A percentile compares a stretch with the other conserved stretches of the same genome.
These are phyloP conservation scores for Halcyon malimbica DNA, from an alignment of 2,113 vertebrate genomes.

Conservation along the genomic window DNA sequence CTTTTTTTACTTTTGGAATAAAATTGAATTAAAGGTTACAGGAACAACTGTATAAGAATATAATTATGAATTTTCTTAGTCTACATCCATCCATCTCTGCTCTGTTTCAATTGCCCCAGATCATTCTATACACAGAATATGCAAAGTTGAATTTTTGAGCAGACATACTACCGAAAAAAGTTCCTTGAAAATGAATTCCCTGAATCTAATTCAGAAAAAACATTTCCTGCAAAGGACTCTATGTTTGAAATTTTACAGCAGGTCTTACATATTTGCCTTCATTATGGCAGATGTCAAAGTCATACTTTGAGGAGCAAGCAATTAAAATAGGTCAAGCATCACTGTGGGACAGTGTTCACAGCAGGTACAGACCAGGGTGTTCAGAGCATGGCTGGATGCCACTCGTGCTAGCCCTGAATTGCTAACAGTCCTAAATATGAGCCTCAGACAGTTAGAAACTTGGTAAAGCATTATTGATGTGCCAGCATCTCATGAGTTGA, in stretches of 20 bases:
- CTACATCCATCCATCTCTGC: not conserved
- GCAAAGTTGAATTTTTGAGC: not conserved
- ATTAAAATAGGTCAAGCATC: not conserved
- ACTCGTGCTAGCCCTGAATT: not conserved
- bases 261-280: not conserved
- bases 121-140: not conserved
- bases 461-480: not conserved
- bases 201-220: not conserved
- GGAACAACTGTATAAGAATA: not conserved
- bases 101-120: not conserved
- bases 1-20: not conserved
- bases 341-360: not conserved
- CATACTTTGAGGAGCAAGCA: not conserved
- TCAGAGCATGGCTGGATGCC: not conserved
- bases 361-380: too few relatives aligned
- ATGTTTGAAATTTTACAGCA: not conserved
- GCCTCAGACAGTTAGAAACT: not conserved
- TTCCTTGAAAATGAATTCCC: not conserved
- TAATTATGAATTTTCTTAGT: not conserved
- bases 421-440: not conserved
- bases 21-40: not conserved
- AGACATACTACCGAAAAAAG: too few relatives aligned
- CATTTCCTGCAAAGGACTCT: not conserved
- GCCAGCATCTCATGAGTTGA: not conserved
- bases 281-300: not conserved